Evolutionary conservation across 2,113 vertebrate species (phyloP).

Genomic region (Brienomyrus longianalis): DNA sequence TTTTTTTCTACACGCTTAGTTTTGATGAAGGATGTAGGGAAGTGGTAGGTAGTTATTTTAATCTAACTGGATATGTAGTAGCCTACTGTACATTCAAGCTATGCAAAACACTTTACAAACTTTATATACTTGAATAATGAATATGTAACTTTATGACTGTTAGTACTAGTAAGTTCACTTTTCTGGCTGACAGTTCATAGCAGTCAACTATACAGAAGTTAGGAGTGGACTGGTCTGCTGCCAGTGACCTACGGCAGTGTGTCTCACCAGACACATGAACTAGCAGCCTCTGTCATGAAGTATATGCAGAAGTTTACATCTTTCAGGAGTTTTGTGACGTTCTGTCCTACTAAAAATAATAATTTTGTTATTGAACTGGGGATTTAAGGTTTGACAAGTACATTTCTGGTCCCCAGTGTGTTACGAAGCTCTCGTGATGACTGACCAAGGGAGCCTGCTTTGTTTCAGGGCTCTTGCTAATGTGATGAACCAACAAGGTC

Average conservation of each 20-base stretch:
- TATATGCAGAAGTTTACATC: neutral
- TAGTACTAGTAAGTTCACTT: neutral
- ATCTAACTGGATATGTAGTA: neutral
- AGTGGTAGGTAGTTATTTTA: neutral
- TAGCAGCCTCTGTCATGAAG: neutral
- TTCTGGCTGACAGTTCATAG: neutral
- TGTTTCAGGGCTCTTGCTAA: slow-evolving; percentile 83
- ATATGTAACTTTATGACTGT: neutral
- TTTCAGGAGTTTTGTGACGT: neutral
- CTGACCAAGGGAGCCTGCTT: neutral
- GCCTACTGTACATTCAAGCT: neutral
- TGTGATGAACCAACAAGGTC: slow-evolving; percentile 83
- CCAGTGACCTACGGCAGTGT: neutral
- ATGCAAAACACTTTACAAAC: neutral
- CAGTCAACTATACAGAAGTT: neutral
- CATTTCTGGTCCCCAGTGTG: neutral
- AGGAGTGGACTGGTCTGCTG: neutral
- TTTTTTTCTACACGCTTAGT: neutral
- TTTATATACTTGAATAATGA: neutral
- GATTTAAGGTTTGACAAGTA: neutral
- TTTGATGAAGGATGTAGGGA: neutral
- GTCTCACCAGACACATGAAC: neutral
- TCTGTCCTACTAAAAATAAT: neutral
- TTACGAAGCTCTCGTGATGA: neutral
- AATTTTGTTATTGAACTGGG: neutral